Base-by-base conservation (phyloP, 2,888 invertebrate genomes). In the Agrochola litura region DNA sequence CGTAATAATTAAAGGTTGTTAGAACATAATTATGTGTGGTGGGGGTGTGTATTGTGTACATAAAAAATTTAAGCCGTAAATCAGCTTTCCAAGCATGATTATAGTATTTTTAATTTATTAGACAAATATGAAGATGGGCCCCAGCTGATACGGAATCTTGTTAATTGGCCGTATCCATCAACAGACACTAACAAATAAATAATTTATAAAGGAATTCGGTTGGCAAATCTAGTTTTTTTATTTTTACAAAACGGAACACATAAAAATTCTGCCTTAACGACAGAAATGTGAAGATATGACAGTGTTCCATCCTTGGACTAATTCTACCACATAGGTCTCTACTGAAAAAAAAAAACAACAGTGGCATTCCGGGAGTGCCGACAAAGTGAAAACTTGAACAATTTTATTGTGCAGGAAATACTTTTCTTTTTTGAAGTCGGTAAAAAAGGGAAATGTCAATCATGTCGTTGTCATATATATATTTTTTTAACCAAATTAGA, bases 1-100 rank as follows among this genome's bases (percentile, higher is more conserved):
- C 81, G 77, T 81, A 60, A 81, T 66, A 83, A 77, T 77, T 83
- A 85, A 76, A 65, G 43, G n/a, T 73, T 66, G 43, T 77, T 85
- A 83, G 73, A 64, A 75, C 69, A 54, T 73, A 3, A 72, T 63
- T 65, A 25, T 67, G 14, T 56, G 46, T 52, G 52, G 70, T 25
- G 46, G 60, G 30, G 58, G 70, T 58, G 65, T 68, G 77, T 72
- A 58, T 19, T 46, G 25, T 30, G 58, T 54, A 52, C 49, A 54
- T 49, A n/a, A 54, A 79, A 79, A 56, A 56, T 56, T 10, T 73
- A 37, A 65, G 46, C 0, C 12, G 64, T 9, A 58, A 66, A 73
- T 77, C 8, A 10, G 41, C 3, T 64, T 49, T 41, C 1, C 10
- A 30, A 52, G 22, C 25, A 30, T 37, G 37, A 41, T 41, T 49